Evolutionary conservation across 2,113 vertebrate genomes (phyloP), one percentile per base, ranked within the genome.

Genomic region (Melanerpes formicivorus): DNA sequence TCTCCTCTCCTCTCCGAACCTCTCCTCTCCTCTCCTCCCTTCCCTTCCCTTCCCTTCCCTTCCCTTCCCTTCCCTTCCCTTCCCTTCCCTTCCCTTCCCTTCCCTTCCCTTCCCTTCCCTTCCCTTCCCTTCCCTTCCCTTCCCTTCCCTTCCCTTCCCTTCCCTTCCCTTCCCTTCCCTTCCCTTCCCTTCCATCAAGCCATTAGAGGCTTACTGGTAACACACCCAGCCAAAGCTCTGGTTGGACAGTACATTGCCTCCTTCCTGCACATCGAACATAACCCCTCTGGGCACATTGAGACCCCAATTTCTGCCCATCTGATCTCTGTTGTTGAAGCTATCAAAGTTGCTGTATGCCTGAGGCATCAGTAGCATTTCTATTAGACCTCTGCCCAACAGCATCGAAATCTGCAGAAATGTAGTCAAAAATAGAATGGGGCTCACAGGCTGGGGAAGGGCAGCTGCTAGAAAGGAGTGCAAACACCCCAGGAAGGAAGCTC

Each of bases 361-460:
- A 17, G 34, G 27, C 3, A 1, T 34, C 40, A 40, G 52, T 4
- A 44, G 5, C 4, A 1, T 84, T 80, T 72, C 42, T 60, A 8
- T 42, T 13, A 67, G 16, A 54, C 10, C 18, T 73, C 48, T 80
- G 32, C 27, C 27, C 32, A 54, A 65, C 13, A 66, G 9, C 10
- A 10, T 26, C 0, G 0, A 90, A 65, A 79, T 21, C 12, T 0
- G 0, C 50, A 63, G 58, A 83, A 87, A 54, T 40, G 13, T 26
- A 29, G 64, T 50, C 5, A 58, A 83, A 87, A 90, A 16, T 6
- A 93, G 75, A 82, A 34, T 0, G 1, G 8, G 11, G 54, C 78
- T 81, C 69, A 48, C 48, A 81, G 55, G 55, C 59, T 59, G 64
- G 42, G 65, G 52, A 84, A 85, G 13, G 17, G 30, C 76, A 89